These are phyloP conservation scores for Sesamia nonagrioides DNA, from an alignment of 1,140 invertebrate species.

Conservation along the genomic window DNA sequence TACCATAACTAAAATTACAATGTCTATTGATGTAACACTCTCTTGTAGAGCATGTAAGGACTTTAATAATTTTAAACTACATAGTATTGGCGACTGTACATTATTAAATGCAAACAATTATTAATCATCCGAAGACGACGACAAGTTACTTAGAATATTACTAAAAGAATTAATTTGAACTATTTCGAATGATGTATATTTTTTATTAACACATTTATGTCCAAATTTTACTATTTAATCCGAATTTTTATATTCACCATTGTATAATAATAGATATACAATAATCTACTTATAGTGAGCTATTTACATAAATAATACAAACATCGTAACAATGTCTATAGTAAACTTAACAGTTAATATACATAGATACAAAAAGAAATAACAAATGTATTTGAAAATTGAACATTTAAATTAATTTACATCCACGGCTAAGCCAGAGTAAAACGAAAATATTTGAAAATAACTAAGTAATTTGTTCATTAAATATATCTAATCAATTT, in stretches of 20 bases:
- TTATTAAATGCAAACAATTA: constrained; percentile 51
- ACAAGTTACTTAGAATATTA: constrained; percentile 66
- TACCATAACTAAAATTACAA: constrained; percentile 26
- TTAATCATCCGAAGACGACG: constrained; percentile 63
- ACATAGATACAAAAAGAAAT: constrained; percentile 82
- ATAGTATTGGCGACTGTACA: constrained; percentile 49
- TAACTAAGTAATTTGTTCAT: constrained; percentile 59
- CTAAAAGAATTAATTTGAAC: constrained; percentile 83
- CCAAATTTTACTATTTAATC: constrained; percentile 72
- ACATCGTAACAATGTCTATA: constrained; percentile 83
- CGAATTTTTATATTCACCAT: constrained; percentile 70
- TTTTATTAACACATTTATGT: constrained; percentile 69
- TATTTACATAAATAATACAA: constrained; percentile 87
- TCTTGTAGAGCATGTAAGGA: background rate
- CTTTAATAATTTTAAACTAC: constrained; percentile 35
- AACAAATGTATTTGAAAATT: constrained; percentile 66
- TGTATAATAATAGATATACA: constrained; percentile 68
- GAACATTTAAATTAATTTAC: constrained; percentile 50
- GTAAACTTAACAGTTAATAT: constrained; percentile 85
- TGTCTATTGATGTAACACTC: constrained; percentile 22
- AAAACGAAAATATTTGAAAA: constrained; percentile 56
- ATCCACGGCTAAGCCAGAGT: constrained; percentile 62
- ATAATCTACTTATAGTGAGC: constrained; percentile 77
- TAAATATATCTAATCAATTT: constrained; percentile 51
- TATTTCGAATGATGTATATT: constrained; percentile 74